These are phyloP conservation scores for Danaus melanippus DNA, from an alignment of 1,140 invertebrate genomes.

Conservation along the genomic window DNA sequence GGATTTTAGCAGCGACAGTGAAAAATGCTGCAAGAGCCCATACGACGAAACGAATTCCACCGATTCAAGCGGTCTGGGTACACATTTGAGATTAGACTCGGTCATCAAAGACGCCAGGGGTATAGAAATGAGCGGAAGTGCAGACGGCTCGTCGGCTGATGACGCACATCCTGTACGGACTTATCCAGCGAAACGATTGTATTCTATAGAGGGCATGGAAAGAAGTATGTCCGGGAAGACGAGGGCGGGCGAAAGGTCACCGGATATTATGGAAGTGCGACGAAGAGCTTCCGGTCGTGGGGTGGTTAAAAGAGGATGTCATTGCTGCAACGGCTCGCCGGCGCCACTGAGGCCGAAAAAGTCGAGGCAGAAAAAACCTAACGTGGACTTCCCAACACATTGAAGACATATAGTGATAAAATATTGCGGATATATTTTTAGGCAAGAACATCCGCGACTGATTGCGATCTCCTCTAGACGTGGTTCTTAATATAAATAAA, in stretches of 20 bases:
- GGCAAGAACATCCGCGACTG: conserved; percentile 28
- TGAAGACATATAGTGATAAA: conserved; percentile 18
- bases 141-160: conserved; percentile 41
- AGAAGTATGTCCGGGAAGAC: conserved; percentile 52
- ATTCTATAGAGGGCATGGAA: conserved; percentile 31
- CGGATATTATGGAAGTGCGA: conserved; percentile 30
- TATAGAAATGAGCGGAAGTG: conserved; percentile 33
- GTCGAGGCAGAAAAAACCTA: conserved; percentile 42
- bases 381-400: conserved; percentile 38
- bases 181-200: conserved; percentile 41
- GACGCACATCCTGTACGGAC: conserved; percentile 45
- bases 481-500: conserved; percentile 34
- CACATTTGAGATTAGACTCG: conserved; percentile 57
- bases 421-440: conserved; percentile 12
- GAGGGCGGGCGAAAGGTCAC: conserved; percentile 44
- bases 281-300: conserved; percentile 55
- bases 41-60: conserved; percentile 64
- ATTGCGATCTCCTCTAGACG: conserved; percentile 41
- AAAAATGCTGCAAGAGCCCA: conserved; percentile 68
- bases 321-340: conserved; percentile 60
- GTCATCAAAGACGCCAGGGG: conserved; percentile 63
- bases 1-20: conserved; percentile 67
- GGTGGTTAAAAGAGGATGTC: conserved; percentile 63
- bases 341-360: conserved; percentile 47
- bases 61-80: conserved; percentile 55